Evolutionary conservation across 2,797 vertebrate species (phyloP).

Genomic region (Enteromius afrohamiltoni): DNA sequence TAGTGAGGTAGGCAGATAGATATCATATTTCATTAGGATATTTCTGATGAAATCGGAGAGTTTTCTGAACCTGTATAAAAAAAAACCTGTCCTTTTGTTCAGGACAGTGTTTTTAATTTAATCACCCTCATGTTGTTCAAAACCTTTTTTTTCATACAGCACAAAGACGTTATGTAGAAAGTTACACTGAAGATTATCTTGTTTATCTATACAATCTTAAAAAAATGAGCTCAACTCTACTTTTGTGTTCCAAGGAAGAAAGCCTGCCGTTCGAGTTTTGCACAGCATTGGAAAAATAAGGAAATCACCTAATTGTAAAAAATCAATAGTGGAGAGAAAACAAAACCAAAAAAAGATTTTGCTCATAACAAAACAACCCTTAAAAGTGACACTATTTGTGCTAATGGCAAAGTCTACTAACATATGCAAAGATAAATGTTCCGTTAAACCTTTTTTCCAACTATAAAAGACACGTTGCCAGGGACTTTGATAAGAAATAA

Average conservation of each 20-base stretch:
- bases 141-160: background rate
- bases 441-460: background rate
- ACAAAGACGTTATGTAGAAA: background rate
- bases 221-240: background rate
- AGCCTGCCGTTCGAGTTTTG: background rate
- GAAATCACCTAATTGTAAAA: background rate
- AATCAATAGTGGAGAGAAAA: background rate
- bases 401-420: background rate
- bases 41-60: background rate
- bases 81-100: background rate
- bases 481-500: constrained; percentile 4
- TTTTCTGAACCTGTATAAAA: background rate
- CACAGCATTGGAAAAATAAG: background rate
- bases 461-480: background rate
- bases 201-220: background rate
- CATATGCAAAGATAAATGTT: background rate
- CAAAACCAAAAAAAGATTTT: background rate
- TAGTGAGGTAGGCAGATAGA: background rate
- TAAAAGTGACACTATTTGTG: background rate
- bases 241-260: background rate
- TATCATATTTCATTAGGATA: background rate
- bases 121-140: background rate
- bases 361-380: background rate
- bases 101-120: background rate
- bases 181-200: too few species aligned